Conservation (phyloP, 2,113 vertebrate species). For the Etheostoma spectabile region DNA sequence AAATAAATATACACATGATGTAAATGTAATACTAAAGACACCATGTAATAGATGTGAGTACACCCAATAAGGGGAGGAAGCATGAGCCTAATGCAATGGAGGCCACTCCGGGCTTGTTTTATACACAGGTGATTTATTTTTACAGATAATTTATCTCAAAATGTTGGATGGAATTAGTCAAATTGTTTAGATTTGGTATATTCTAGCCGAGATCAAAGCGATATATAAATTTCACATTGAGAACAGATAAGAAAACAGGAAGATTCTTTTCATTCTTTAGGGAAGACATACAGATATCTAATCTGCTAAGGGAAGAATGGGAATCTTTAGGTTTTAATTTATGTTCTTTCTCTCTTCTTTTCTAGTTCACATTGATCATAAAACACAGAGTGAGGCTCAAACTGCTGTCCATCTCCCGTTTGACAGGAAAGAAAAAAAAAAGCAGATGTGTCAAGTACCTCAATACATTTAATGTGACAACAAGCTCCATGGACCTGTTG, state of each 20-base stretch:
- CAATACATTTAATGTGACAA: slow-evolving; percentile 72
- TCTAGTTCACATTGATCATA: slow-evolving; percentile 74
- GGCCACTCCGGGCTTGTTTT: slow-evolving; percentile 54
- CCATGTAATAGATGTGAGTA: slow-evolving; percentile 45
- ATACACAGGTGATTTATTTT: slow-evolving; percentile 63
- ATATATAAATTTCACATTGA: slow-evolving; percentile 57
- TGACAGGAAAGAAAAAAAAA: slow-evolving; percentile 52
- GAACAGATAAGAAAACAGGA: slow-evolving; percentile 72
- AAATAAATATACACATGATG: slow-evolving; percentile 58
- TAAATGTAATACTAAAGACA: too few species aligned
- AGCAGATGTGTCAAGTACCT: slow-evolving; percentile 73
- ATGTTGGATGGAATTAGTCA: slow-evolving; percentile 75
- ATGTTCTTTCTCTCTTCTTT: slow-evolving; percentile 72
- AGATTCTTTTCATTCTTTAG: slow-evolving; percentile 76
- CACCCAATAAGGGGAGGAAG: slow-evolving; percentile 52
- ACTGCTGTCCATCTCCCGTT: slow-evolving; percentile 49
- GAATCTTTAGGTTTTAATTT: slow-evolving; percentile 76
- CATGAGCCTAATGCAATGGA: slow-evolving; percentile 40
- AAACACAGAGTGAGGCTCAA: slow-evolving; percentile 65
- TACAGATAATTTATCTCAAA: slow-evolving; percentile 66
- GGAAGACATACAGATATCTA: slow-evolving; percentile 21
- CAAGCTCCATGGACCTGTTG: slow-evolving; percentile 65
- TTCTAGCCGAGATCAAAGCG: slow-evolving; percentile 54
- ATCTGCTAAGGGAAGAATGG: slow-evolving; percentile 47
- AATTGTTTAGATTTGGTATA: slow-evolving; percentile 70